Evolutionary conservation across 2,113 vertebrate genomes (phyloP).

Genomic region (Myrmecobius fasciatus): DNA sequence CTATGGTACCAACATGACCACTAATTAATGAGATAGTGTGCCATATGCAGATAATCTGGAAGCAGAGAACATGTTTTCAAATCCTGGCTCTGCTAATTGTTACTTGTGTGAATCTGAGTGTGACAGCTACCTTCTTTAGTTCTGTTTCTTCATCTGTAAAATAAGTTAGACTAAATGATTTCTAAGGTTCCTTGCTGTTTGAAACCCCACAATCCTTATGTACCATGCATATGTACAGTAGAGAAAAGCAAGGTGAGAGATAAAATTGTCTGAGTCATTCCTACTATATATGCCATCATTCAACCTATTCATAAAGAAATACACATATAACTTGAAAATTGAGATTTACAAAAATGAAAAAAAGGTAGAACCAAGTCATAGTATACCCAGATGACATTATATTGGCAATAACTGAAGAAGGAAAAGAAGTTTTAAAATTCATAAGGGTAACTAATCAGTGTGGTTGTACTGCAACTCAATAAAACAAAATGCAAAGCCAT

Average conservation of each 20-base stretch:
- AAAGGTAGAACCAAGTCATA: neutral
- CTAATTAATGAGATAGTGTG: neutral
- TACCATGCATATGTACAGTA: neutral
- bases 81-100: neutral
- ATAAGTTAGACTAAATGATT: neutral
- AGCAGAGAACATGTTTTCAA: neutral
- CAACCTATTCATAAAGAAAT: neutral
- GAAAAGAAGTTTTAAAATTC: neutral
- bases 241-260: neutral
- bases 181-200: neutral
- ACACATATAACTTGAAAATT: neutral
- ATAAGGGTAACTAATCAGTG: neutral
- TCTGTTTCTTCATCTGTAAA: neutral
- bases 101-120: neutral
- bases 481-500: neutral
- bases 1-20: neutral
- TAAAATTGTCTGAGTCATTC: neutral
- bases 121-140: neutral
- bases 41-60: neutral
- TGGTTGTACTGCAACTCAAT: neutral
- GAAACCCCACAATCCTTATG: neutral
- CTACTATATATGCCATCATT: neutral
- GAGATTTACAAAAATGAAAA: neutral
- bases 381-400: neutral
- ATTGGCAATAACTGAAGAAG: neutral